A percentile compares a stretch with the other conserved stretches of the same genome.
Conservation (phyloP, 2,797 vertebrate genomes). For the Danio aesculapii region DNA sequence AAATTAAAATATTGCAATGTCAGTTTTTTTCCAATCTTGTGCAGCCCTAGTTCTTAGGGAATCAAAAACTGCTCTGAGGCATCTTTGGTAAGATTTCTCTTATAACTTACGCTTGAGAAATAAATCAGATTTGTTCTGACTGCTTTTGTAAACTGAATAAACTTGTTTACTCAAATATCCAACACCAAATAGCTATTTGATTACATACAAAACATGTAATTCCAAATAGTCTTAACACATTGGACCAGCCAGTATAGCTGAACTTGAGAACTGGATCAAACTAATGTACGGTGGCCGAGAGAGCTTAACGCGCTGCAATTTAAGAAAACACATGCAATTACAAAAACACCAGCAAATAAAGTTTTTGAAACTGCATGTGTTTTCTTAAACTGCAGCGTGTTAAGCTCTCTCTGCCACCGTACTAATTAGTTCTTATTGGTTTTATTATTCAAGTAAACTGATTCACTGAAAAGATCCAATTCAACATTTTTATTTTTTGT, state of each 20-base stretch:
- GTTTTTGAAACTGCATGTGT: too few relatives aligned
- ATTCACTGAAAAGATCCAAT: background rate
- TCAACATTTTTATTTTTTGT: background rate
- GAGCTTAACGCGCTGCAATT: too few relatives aligned
- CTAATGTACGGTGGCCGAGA: too few relatives aligned
- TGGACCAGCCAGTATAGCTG: background rate
- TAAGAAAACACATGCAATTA: too few relatives aligned
- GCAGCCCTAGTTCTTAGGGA: too few relatives aligned
- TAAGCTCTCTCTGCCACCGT: too few relatives aligned
- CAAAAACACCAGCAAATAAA: too few relatives aligned
- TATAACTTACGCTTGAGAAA: background rate
- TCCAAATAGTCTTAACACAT: background rate
- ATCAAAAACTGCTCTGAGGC: too few relatives aligned
- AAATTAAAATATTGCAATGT: too few relatives aligned
- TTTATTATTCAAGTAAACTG: background rate
- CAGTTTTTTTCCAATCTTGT: too few relatives aligned
- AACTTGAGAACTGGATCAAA: background rate
- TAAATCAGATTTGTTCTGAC: background rate
- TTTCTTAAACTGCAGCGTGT: too few relatives aligned
- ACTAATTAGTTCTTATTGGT: background rate
- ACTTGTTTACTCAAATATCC: background rate
- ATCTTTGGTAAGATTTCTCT: too few relatives aligned
- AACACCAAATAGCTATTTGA: background rate
- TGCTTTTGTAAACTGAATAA: background rate
- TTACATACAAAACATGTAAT: background rate